Evolutionary conservation across 2,113 vertebrate genomes (phyloP).

Genomic region (Macheiramphus alcinus): DNA sequence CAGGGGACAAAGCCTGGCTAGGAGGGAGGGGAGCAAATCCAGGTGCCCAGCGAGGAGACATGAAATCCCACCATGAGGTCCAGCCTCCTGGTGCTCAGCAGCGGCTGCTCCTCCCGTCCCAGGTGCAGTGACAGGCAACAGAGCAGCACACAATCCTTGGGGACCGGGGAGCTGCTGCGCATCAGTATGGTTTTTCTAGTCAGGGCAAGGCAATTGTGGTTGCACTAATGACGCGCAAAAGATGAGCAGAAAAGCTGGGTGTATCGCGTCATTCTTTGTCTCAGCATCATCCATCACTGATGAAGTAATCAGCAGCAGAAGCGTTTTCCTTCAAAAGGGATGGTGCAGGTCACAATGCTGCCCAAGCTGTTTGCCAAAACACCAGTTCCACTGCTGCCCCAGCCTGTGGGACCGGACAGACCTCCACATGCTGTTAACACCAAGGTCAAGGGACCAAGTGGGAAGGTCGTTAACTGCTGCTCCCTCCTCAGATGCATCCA

Average conservation of each 20-base stretch:
- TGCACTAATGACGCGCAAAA: not conserved
- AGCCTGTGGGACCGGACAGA: not conserved
- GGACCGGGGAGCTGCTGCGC: not conserved
- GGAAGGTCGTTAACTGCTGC: too few relatives aligned
- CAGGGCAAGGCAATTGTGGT: not conserved
- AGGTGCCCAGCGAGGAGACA: not conserved
- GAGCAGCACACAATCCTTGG: not conserved
- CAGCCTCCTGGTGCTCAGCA: not conserved
- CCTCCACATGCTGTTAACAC: rapidly evolving
- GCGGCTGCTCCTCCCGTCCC: rapidly evolving
- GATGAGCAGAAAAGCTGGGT: not conserved
- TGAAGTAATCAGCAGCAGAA: not conserved
- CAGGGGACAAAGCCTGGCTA: not conserved
- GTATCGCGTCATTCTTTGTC: rapidly evolving
- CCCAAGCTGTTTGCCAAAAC: not conserved
- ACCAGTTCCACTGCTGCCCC: not conserved
- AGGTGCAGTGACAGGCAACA: rapidly evolving
- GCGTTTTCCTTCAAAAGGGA: not conserved
- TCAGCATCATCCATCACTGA: not conserved
- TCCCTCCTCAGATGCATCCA: not conserved
- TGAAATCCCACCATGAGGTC: not conserved
- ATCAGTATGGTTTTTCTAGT: not conserved
- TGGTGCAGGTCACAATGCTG: not conserved
- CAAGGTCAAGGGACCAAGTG: not conserved
- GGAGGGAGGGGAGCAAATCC: not conserved